A percentile compares a stretch with the other conserved stretches of the same genome.
Conservation (phyloP, 2,888 invertebrate species). For the Drosophila ezoana region DNA sequence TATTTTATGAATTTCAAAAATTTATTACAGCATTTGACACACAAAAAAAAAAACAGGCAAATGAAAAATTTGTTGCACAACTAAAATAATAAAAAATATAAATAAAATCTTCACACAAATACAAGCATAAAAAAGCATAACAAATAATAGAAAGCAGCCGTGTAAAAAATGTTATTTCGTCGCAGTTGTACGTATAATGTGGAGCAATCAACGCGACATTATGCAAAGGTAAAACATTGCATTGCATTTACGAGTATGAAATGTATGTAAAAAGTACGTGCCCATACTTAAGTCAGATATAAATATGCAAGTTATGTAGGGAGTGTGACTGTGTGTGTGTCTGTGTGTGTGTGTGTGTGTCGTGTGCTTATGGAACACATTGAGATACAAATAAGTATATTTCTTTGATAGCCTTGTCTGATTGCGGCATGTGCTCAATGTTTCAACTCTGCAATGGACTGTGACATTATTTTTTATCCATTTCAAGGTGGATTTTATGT, state of each 20-base stretch:
- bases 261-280: slow-evolving; percentile 62
- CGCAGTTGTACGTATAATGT: slow-evolving; percentile 83
- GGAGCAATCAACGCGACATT: slow-evolving; percentile 83
- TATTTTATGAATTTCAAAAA: slow-evolving; percentile 12
- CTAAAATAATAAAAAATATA: slow-evolving; percentile 18
- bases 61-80: slow-evolving; percentile 23
- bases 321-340: not conserved
- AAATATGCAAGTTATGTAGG: slow-evolving; percentile 5
- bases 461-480: slow-evolving; percentile 64
- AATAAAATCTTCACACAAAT: not conserved
- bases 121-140: not conserved
- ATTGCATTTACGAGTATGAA: slow-evolving; percentile 42
- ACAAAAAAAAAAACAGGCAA: not conserved
- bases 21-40: slow-evolving; percentile 31
- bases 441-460: slow-evolving; percentile 85
- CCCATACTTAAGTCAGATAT: slow-evolving; percentile 16
- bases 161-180: slow-evolving; percentile 81
- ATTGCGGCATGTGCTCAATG: slow-evolving; percentile 85
- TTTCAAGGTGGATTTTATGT: slow-evolving; percentile 5
- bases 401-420: slow-evolving; percentile 87
- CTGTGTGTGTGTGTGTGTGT: not conserved
- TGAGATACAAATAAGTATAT: slow-evolving; percentile 65
- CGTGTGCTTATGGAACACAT: slow-evolving; percentile 8
- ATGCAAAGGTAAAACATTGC: slow-evolving; percentile 82
- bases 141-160: slow-evolving; percentile 3